Evolutionary conservation across 1,140 invertebrate genomes (phyloP).

Genomic region (Chrysoperla carnea): DNA sequence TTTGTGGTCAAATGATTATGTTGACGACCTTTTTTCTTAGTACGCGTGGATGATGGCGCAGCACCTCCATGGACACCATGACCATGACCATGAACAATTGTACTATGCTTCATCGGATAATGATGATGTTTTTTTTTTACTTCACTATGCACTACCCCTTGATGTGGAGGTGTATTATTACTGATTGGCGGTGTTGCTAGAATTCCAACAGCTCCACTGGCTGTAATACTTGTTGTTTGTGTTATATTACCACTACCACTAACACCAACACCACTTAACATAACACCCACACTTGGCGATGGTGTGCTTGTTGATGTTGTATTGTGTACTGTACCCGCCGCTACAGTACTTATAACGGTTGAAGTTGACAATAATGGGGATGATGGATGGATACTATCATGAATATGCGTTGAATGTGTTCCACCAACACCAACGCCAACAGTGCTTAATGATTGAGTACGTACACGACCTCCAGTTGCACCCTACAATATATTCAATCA

Average conservation of each 20-base stretch:
- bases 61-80: neutral
- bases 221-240: constrained; percentile 21
- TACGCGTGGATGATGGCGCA: constrained; percentile 7
- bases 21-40: constrained; percentile 37
- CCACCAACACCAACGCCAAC: no score
- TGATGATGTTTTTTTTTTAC: neutral
- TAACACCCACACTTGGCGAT: neutral
- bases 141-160: neutral
- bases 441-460: constrained; percentile 18
- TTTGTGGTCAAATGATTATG: constrained; percentile 48
- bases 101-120: neutral
- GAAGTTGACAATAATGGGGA: neutral
- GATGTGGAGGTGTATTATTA: neutral
- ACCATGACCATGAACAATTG: neutral
- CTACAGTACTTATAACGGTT: neutral
- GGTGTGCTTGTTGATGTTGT: neutral
- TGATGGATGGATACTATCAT: neutral
- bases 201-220: constrained; percentile 11
- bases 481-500: no score
- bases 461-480: constrained; percentile 18
- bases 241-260: constrained; percentile 14
- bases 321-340: neutral
- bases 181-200: neutral
- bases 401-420: neutral
- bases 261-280: constrained; percentile 5